Evolutionary conservation across 2,888 invertebrate species (phyloP).

Genomic region (Lamproptera curius): DNA sequence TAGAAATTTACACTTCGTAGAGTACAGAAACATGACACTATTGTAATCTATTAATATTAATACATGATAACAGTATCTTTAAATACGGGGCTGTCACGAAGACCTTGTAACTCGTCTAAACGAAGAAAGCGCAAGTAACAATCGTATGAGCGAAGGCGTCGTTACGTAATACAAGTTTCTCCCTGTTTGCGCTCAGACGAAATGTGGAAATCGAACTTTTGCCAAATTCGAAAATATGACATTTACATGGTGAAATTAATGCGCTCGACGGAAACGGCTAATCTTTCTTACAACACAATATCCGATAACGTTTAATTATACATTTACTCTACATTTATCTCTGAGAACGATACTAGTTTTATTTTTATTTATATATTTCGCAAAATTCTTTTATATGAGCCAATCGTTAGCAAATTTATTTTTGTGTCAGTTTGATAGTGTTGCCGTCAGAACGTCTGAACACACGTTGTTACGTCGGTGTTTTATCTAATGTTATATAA

Average conservation of each 20-base stretch:
- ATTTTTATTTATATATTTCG: not conserved
- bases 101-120: constrained; percentile 15
- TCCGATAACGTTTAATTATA: not conserved
- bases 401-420: not conserved
- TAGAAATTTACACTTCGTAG: too few relatives aligned
- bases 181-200: constrained; percentile 27
- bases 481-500: not conserved
- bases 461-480: not conserved
- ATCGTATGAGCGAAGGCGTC: constrained; percentile 33
- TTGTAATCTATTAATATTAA: too few relatives aligned
- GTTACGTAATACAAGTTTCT: constrained; percentile 41
- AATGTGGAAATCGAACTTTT: constrained; percentile 19
- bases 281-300: not conserved
- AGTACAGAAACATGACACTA: too few relatives aligned
- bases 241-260: not conserved
- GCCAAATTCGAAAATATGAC: constrained; percentile 6
- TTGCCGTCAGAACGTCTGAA: not conserved
- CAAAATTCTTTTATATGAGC: not conserved
- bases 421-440: not conserved
- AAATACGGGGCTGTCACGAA: too few relatives aligned
- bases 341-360: not conserved
- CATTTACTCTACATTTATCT: not conserved
- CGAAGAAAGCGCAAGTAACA: constrained; percentile 46
- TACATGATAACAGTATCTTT: too few relatives aligned
- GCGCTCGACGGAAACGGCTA: not conserved